Base-by-base conservation (phyloP, 2,797 vertebrate species). In the Oceanodroma leucorhoa region DNA sequence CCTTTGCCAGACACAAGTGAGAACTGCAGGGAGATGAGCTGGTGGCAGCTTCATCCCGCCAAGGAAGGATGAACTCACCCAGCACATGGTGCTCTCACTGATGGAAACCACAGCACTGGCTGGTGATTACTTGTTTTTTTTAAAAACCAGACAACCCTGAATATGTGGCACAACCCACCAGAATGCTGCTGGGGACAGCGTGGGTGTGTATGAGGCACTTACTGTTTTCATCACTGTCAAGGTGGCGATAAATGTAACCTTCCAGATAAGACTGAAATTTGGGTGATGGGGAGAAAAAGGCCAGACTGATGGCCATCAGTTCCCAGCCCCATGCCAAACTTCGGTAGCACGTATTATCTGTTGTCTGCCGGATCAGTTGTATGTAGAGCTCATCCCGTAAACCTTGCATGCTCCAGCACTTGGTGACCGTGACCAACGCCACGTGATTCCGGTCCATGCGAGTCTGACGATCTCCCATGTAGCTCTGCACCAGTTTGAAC, bases 261-360 rank as follows among this genome's bases (percentile, higher is more conserved):
- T 99, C 99, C 96, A 99, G 97, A 80, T 99, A 99, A 65, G 98
- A 99, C 94, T 99, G 98, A 96, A 99, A 99, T 92, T 99, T 99
- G 78, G 99, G 99, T 1, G 99, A 99, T 10, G 99, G 99, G 9
- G 99, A 98, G 41, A 99, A 99, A 97, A 99, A 99, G 81, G 98
- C 99, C 97, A 99, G 94, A 66, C 98, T 98, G 93, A 99, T 98
- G 6, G 99, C 99, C 98, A 99, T 99, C 66, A 99, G 98, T 96
- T 99, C 99, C 99, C 99, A 99, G 70, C 99, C 99, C 14, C 98
- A 98, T 0, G 98, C 98, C 96, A 99, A 95, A 89, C 99, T 99
- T 15, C 95, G 97, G 89, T 98, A 98, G 91, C 96, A 98, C 6
- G 95, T 97, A 41, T 99, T 99, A 32, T 98, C 98, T 0, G 99